phyloP scores from a whole-genome alignment of 2,113 vertebrate genomes.

The Colossoma macropomum region DNA sequence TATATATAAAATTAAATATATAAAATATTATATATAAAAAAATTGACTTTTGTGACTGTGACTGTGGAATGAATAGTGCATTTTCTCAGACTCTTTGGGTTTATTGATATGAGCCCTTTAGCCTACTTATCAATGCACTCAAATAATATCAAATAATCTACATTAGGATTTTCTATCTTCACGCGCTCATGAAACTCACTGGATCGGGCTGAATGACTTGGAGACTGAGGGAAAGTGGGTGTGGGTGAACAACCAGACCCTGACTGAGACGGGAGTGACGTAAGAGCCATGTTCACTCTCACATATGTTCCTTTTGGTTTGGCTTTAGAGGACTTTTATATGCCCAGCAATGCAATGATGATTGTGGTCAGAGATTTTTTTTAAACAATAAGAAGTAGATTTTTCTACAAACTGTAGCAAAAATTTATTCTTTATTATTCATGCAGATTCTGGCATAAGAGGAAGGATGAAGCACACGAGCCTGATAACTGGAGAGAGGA shows the following conservation, averaged over 20 bases:
- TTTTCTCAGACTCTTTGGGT: too few species aligned
- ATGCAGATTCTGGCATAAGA: conserved; percentile 40
- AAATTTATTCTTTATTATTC: background rate
- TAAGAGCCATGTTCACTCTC: conserved; percentile 17
- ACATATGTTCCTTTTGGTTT: background rate
- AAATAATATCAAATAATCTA: too few species aligned
- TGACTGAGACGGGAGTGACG: conserved; percentile 19
- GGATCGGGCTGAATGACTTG: conserved; percentile 56
- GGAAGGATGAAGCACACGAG: background rate
- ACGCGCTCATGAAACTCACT: conserved; percentile 5
- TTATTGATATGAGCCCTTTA: too few species aligned
- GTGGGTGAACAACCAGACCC: conserved; percentile 51
- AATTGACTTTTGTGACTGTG: too few species aligned
- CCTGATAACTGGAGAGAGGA: conserved; percentile 42
- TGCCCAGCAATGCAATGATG: background rate
- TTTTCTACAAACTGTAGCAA: background rate
- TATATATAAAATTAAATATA: too few species aligned
- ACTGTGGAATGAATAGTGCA: too few species aligned
- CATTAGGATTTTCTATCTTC: conserved; percentile 37
- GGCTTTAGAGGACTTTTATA: background rate
- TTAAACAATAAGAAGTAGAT: background rate
- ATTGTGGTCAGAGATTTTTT: background rate
- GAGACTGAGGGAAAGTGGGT: conserved; percentile 48
- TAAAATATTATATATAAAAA: too few species aligned
- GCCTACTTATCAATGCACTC: too few species aligned